Conservation (phyloP, 2,797 vertebrate genomes). For the Dipus sagitta region DNA sequence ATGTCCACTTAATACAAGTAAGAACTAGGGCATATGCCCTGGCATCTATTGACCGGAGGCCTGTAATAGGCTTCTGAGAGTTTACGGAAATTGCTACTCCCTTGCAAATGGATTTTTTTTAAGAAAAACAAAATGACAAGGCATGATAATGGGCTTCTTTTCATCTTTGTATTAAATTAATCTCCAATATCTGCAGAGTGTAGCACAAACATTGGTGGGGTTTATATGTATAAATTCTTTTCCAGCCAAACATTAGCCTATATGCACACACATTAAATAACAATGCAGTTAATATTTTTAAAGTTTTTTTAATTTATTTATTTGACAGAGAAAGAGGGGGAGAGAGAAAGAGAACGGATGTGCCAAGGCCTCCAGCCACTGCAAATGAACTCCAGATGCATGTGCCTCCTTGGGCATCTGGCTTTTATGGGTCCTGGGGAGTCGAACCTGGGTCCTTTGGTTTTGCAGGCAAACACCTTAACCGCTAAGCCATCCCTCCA, state of each 20-base stretch:
- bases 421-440: no score
- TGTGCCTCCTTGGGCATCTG: no score
- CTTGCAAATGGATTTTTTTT: constrained; percentile 17
- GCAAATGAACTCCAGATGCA: no score
- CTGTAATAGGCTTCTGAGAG: neutral
- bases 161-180: neutral
- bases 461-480: no score
- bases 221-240: neutral
- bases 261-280: neutral
- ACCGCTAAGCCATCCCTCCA: no score
- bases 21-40: neutral
- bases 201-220: neutral
- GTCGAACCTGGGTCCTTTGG: no score
- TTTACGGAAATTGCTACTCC: constrained; percentile 54
- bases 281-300: neutral
- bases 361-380: no score
- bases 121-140: constrained; percentile 37
- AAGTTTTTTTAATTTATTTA: neutral
- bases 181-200: neutral
- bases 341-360: no score
- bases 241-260: neutral
- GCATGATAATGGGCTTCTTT: neutral
- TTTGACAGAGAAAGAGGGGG: no score
- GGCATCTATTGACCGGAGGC: neutral
- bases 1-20: constrained; percentile 57